Evolutionary conservation across 2,113 vertebrate species (phyloP), one percentile per base, ranked within the genome.

Genomic region (Caranx melampygus): DNA sequence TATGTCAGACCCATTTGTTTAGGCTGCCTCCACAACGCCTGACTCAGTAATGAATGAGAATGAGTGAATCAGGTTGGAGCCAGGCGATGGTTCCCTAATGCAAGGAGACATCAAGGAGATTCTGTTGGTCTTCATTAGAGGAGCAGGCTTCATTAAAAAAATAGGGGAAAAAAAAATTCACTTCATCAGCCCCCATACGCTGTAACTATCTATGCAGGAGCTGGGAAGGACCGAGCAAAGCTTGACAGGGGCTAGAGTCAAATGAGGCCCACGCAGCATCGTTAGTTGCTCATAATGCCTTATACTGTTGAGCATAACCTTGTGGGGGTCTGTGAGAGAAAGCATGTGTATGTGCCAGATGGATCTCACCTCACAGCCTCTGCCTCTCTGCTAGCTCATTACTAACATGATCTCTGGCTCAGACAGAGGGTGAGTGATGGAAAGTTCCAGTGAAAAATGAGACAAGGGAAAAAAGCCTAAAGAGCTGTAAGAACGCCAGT

Each of bases 211-310:
- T 49, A 21, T 54, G 67, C 74, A 51, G 72, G 84, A 49, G 65
- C 78, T 79, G 75, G 61, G 78, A 88, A 85, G 67, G 81, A 85
- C 79, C 65, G 40, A 45, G 87, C 69, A 37, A 80, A 84, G 82
- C 64, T 66, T 78, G 80, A 88, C 78, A 83, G 78, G 72, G 83
- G 83, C 77, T 80, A 72, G 69, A 92, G 90, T 92, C 90, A 93
- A 92, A 93, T 76, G 85, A 92, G 89, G 87, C 93, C 93, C 94
- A 94, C 92, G 88, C 93, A 93, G 87, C 90, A 93, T 95, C 91
- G 92, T 95, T 93, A 94, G 91, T 86, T 64, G 74, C 82, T 82
- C 66, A 44, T 92, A 91, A 92, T 88, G 88, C 82, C 83, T 83
- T 75, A 65, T 82, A 85, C 85, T 87, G 92, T 83, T 80, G 83